Percentiles rank a stretch among this genome's conserved stretches.
Evolutionary conservation across 2,797 vertebrate species (phyloP).

Genomic region (Danio albolineatus): DNA sequence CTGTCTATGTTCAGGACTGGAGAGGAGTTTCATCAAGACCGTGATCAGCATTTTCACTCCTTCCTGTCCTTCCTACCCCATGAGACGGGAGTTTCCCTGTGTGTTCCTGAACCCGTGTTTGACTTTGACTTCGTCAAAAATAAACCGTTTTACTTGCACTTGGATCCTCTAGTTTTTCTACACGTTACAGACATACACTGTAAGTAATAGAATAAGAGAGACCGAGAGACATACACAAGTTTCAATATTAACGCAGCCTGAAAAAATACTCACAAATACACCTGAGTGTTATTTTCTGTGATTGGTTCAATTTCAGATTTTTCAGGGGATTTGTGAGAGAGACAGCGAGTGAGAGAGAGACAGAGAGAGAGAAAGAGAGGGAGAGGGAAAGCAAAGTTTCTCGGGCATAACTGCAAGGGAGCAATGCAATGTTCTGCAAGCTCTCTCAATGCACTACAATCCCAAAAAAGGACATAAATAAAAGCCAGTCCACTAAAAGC

Average conservation of each 20-base stretch:
- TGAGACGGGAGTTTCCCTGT: too few relatives aligned
- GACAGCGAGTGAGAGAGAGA: not conserved
- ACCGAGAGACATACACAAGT: not conserved
- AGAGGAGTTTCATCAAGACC: too few relatives aligned
- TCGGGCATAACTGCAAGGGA: conserved; percentile 37
- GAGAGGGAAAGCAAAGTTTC: conserved; percentile 45
- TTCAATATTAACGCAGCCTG: not conserved
- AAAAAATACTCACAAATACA: conserved; percentile 8
- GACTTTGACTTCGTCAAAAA: too few relatives aligned
- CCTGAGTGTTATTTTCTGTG: conserved; percentile 4
- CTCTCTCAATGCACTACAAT: conserved; percentile 59
- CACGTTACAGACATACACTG: too few relatives aligned
- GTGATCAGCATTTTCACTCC: too few relatives aligned
- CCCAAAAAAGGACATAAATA: conserved; percentile 69
- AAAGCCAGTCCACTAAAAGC: conserved; percentile 49
- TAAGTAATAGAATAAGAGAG: not conserved
- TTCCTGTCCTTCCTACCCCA: too few relatives aligned
- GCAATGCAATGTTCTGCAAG: conserved; percentile 49
- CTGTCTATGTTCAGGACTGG: too few relatives aligned
- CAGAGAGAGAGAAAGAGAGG: not conserved
- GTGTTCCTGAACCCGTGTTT: too few relatives aligned
- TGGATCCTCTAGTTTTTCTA: too few relatives aligned
- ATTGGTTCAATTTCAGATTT: not conserved
- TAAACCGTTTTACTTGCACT: too few relatives aligned
- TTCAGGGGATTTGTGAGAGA: not conserved